These are phyloP conservation scores for Cinara cedri DNA, from an alignment of 2,888 invertebrate species.

Conservation along the genomic window DNA sequence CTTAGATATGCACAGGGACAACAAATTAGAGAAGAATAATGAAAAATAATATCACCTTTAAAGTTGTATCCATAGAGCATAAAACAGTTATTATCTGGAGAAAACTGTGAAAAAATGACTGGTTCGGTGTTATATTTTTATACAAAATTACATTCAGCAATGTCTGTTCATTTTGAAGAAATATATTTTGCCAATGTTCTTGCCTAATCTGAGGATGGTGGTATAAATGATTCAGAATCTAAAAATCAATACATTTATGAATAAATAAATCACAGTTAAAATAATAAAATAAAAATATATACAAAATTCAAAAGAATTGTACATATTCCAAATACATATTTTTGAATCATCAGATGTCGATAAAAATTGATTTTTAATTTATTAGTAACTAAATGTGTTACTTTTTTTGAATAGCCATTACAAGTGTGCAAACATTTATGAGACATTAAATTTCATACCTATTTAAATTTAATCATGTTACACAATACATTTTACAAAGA, in stretches of 20 bases:
- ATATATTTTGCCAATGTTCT: constrained; percentile 53
- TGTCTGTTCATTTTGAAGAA: not conserved
- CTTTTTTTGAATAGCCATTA: constrained; percentile 42
- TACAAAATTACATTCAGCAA: constrained; percentile 24
- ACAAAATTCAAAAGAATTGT: constrained; percentile 21
- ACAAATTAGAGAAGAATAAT: too few species aligned
- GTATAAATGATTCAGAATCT: constrained; percentile 52
- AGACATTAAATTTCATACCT: constrained; percentile 45
- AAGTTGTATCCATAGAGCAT: constrained; percentile 34
- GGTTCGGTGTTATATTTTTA: constrained; percentile 29
- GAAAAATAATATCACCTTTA: constrained; percentile 53
- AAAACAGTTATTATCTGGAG: constrained; percentile 45
- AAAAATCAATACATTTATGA: not conserved
- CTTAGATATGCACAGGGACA: too few species aligned
- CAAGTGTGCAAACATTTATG: constrained; percentile 43
- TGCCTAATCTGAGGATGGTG: constrained; percentile 55
- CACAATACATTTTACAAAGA: too few species aligned
- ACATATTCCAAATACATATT: constrained; percentile 55
- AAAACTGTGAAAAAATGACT: constrained; percentile 55
- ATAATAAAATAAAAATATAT: constrained; percentile 16
- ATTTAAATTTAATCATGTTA: constrained; percentile 4
- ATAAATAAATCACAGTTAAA: not conserved
- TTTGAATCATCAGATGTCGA: constrained; percentile 56
- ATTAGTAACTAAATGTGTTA: constrained; percentile 45
- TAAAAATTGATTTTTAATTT: constrained; percentile 43